Percentiles rank a stretch among this genome's conserved stretches.
phyloP scores from a whole-genome alignment of 2,113 vertebrate genomes.

The Mesocricetus auratus region DNA sequence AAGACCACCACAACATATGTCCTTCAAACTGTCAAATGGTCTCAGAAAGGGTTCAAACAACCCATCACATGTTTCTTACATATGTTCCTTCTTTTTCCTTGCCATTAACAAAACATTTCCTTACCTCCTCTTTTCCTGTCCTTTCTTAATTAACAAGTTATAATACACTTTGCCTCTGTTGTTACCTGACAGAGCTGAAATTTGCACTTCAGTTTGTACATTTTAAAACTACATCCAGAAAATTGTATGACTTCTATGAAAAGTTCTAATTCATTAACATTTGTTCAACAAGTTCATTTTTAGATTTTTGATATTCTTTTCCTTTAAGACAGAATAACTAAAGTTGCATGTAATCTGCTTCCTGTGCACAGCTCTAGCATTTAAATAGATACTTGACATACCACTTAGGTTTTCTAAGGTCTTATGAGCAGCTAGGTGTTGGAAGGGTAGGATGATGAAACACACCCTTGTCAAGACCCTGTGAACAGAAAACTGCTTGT shows the following conservation, averaged over 20 bases:
- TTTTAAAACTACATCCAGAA: slow-evolving; percentile 6
- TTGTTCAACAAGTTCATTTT: not conserved
- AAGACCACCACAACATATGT: not conserved
- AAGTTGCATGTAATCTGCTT: not conserved
- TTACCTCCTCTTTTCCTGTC: not conserved
- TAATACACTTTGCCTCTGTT: not conserved
- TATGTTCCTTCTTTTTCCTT: not conserved
- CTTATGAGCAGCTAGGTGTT: not conserved
- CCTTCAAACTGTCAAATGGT: not conserved
- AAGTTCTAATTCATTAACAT: slow-evolving; percentile 50
- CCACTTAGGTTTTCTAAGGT: not conserved
- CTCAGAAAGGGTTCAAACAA: not conserved
- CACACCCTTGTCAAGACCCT: not conserved
- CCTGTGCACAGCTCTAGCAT: not conserved
- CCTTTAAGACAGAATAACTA: not conserved
- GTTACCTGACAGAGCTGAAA: not conserved
- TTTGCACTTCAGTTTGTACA: not conserved
- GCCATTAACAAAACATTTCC: slow-evolving; percentile 20
- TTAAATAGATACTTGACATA: not conserved
- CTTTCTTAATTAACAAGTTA: slow-evolving; percentile 24
- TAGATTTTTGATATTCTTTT: not conserved
- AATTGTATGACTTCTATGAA: slow-evolving; percentile 53
- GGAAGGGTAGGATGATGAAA: not conserved
- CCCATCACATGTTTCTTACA: not conserved
- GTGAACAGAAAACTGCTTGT: not conserved